Evolutionary conservation across 2,888 invertebrate species (phyloP), one percentile per base, ranked within the genome.

Genomic region (Margaritifera margaritifera): DNA sequence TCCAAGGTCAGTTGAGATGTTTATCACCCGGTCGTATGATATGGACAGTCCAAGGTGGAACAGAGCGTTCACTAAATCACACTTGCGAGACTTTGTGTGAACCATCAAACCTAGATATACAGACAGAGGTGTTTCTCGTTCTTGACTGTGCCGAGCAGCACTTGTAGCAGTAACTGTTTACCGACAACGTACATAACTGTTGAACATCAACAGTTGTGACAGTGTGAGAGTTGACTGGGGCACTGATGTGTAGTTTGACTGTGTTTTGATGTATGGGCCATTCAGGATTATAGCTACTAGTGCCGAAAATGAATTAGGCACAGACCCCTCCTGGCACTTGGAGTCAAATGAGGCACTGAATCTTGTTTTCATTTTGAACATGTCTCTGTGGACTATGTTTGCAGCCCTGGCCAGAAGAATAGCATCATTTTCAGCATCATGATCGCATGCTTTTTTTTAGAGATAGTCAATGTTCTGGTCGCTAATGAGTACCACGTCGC

Each of bases 1-100:
- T 1, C 65, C 70, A 31, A 73, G 6, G 1, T 65, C 31, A 18
- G 72, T 68, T 6, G 75, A 71, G n/a, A 77, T 59, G 54, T 62
- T 61, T 53, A 74, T n/a, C 18, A 77, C 57, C 25, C 77, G 64
- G 55, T 74, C 64, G 64, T 80, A 80, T 20, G 74, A 75, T 20
- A 77, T 62, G 53, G 67, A 72, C 1, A 78, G 22, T 20, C 78
- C 78, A 19, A 71, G 53, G 42, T 65, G 65, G 70, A 58, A 66
- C 50, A 78, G n/a, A n/a, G n/a, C n/a, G n/a, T n/a, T n/a, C n/a
- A n/a, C 62, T 22, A 78, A 42, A n/a, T 50, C 60, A 19, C 66
- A 56, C 56, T 71, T 77, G 22, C 77, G 57, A 8, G 76, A 74
- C 42, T 69, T 54, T 19, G 67, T 69, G 56, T 78, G 78, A 20